Percentiles rank a stretch among this genome's conserved stretches.
Evolutionary conservation across 2,113 vertebrate genomes (phyloP).

Genomic region (Chaenocephalus aceratus): DNA sequence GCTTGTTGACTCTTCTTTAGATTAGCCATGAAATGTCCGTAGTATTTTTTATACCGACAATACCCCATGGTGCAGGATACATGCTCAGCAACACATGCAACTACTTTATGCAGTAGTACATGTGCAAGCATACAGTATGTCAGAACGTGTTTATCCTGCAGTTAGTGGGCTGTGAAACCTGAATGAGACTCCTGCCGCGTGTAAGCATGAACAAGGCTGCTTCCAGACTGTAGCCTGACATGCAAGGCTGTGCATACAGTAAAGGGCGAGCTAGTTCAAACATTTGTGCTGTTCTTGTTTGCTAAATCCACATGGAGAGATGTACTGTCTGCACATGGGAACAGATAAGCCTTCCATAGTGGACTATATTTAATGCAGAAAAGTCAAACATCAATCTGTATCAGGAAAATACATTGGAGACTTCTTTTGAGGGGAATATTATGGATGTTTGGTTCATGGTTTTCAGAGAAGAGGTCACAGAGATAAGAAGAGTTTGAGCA

Average conservation of each 20-base stretch:
- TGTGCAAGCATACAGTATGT: conserved; percentile 1
- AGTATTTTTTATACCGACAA: neutral
- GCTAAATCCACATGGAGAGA: neutral
- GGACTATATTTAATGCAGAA: neutral
- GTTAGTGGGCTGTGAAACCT: conserved; percentile 45
- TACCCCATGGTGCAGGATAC: neutral
- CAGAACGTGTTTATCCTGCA: conserved; percentile 44
- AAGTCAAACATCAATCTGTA: conserved; percentile 6
- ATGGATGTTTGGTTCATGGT: neutral
- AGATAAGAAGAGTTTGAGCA: neutral
- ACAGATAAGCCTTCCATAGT: neutral
- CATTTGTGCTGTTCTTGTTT: neutral
- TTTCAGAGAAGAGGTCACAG: neutral
- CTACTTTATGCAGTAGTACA: neutral
- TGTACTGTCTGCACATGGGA: conserved; percentile 14
- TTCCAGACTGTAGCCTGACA: conserved; percentile 12
- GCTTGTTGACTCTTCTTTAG: neutral
- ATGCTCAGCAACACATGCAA: conserved; percentile 1
- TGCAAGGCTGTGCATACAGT: neutral
- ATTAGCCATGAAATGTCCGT: neutral
- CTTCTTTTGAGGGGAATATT: neutral
- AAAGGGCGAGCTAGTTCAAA: neutral
- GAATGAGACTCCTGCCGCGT: conserved; percentile 20
- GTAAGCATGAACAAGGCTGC: conserved; percentile 15
- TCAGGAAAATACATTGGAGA: conserved; percentile 6